These are phyloP conservation scores for Lingula anatina DNA, from an alignment of 2,888 invertebrate species.

Conservation along the genomic window DNA sequence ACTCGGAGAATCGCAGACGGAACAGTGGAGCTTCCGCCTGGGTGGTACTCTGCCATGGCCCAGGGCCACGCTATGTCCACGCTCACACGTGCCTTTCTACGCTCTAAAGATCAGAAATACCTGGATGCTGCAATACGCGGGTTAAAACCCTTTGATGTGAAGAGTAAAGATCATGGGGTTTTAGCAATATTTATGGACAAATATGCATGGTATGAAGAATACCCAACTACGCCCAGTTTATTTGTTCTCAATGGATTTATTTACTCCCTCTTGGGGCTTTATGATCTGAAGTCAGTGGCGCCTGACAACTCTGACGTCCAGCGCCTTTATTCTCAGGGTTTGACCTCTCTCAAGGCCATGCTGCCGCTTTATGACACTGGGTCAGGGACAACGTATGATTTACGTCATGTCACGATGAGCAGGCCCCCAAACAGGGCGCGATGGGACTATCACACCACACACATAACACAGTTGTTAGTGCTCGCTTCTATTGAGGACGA, in stretches of 20 bases:
- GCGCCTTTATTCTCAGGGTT: constrained; percentile 36
- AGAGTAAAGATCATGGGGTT: constrained; percentile 40
- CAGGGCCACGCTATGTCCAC: constrained; percentile 93
- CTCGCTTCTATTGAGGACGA: constrained; percentile 74
- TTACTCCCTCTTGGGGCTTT: constrained; percentile 90
- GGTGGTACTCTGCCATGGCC: constrained; percentile 98
- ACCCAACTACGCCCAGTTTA: constrained; percentile 84
- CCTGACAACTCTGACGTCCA: constrained; percentile 63
- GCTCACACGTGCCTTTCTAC: constrained; percentile 80
- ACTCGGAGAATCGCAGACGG: constrained; percentile 17
- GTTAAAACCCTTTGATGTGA: constrained; percentile 65
- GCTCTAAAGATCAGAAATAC: constrained; percentile 64
- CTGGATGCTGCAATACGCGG: constrained; percentile 77
- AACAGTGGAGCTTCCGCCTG: constrained; percentile 72
- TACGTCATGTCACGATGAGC: constrained; percentile 75
- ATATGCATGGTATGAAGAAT: constrained; percentile 95
- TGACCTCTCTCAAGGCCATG: constrained; percentile 76
- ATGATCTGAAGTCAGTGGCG: constrained; percentile 77
- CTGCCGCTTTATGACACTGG: constrained; percentile 88
- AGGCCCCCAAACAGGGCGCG: constrained; percentile 85
- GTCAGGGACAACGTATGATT: constrained; percentile 90
- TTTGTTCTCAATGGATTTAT: constrained; percentile 98
- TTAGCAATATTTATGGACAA: constrained; percentile 67
- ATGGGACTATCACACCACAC: constrained; percentile 99
- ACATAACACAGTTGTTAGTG: constrained; percentile 81